Conservation (phyloP, 2,888 invertebrate genomes). For the Seira sanloemensis region DNA sequence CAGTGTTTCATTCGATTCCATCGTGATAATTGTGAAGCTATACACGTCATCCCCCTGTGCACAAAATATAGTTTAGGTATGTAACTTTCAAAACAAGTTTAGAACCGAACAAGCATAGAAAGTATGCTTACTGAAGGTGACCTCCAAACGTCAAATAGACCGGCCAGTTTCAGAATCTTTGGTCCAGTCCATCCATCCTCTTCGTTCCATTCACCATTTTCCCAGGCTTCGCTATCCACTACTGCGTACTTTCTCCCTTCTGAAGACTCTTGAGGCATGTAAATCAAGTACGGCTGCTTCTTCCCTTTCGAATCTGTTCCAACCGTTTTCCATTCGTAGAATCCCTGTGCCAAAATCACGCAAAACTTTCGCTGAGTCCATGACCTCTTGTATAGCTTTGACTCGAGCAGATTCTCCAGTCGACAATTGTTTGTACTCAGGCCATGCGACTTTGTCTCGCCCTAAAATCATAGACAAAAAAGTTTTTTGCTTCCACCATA, state of each 20-base stretch:
- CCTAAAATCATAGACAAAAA: no score
- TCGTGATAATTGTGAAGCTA: slow-evolving; percentile 87
- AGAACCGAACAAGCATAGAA: no score
- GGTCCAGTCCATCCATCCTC: slow-evolving; percentile 81
- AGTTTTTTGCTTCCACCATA: no score
- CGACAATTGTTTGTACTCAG: slow-evolving; percentile 88
- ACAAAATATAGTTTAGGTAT: no score
- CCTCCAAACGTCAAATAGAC: slow-evolving; percentile 84
- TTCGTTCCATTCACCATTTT: slow-evolving; percentile 76
- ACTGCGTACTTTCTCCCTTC: slow-evolving; percentile 25
- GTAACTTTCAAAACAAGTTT: no score
- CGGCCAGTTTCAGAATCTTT: slow-evolving; percentile 84
- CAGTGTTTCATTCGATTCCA: slow-evolving; percentile 82
- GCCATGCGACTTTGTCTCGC: slow-evolving; percentile 78
- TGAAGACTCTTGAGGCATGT: slow-evolving; percentile 79
- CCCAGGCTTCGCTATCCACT: slow-evolving; percentile 50
- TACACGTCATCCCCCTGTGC: slow-evolving; percentile 79
- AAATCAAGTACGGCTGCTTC: slow-evolving; percentile 87
- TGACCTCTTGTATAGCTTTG: slow-evolving; percentile 83
- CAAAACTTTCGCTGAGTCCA: slow-evolving; percentile 85
- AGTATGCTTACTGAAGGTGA: slow-evolving; percentile 74
- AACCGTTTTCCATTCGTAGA: slow-evolving; percentile 89
- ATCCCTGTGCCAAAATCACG: slow-evolving; percentile 87
- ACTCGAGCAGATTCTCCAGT: slow-evolving; percentile 83
- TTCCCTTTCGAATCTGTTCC: slow-evolving; percentile 76